A percentile compares a stretch with the other conserved stretches of the same genome.
phyloP scores from a whole-genome alignment of 2,888 invertebrate genomes.

The Pandemis corylana region DNA sequence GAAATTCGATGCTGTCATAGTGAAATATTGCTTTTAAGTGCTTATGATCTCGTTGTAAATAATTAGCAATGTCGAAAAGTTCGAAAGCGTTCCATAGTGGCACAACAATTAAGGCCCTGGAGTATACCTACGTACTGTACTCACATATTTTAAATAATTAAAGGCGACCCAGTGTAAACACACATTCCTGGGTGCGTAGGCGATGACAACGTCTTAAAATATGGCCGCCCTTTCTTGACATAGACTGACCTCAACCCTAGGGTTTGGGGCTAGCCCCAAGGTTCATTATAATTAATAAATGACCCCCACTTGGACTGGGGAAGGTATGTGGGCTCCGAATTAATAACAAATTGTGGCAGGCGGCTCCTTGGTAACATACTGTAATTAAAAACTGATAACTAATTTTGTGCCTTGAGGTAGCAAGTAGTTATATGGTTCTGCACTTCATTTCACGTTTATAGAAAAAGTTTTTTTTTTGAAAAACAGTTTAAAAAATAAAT shows the following conservation, averaged over 20 bases:
- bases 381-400: conserved; percentile 11
- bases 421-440: neutral
- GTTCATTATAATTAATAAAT: conserved; percentile 84
- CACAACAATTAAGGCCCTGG: too few relatives aligned
- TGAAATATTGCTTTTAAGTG: too few relatives aligned
- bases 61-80: too few relatives aligned
- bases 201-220: conserved; percentile 81
- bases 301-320: conserved; percentile 60
- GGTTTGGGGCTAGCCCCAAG: conserved; percentile 48
- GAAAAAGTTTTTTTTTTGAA: too few relatives aligned
- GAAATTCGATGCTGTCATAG: too few relatives aligned
- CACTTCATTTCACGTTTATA: too few relatives aligned
- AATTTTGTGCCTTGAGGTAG: neutral
- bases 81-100: too few relatives aligned
- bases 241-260: conserved; percentile 65
- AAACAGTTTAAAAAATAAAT: too few relatives aligned
- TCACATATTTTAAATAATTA: conserved; percentile 70
- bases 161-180: conserved; percentile 52
- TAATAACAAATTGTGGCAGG: conserved; percentile 63
- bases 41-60: too few relatives aligned
- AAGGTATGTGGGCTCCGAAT: conserved; percentile 53
- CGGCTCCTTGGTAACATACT: neutral
- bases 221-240: conserved; percentile 78
- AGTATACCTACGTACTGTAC: conserved; percentile 47
- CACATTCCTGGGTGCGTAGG: conserved; percentile 76